A percentile compares a stretch with the other conserved stretches of the same genome.
These are phyloP conservation scores for Aphodius granarius DNA, from an alignment of 2,888 invertebrate species.

Conservation along the genomic window DNA sequence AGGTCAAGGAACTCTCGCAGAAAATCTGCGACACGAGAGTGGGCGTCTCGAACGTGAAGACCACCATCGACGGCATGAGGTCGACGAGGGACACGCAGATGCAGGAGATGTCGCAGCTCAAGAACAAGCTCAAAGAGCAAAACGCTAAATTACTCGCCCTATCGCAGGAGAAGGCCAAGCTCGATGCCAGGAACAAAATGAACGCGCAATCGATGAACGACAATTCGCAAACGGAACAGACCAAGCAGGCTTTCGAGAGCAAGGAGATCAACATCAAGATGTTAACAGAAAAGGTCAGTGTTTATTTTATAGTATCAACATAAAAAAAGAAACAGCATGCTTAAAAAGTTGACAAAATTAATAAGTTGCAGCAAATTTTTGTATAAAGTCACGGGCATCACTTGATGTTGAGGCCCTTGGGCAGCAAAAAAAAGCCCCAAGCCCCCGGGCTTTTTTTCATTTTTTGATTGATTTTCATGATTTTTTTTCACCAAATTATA, in stretches of 20 bases:
- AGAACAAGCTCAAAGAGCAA: constrained; percentile 80
- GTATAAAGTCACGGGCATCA: no score
- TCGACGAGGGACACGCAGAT: constrained; percentile 89
- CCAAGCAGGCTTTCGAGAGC: constrained; percentile 65
- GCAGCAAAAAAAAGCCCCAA: no score
- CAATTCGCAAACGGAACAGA: constrained; percentile 56
- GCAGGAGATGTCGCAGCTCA: constrained; percentile 81
- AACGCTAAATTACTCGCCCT: constrained; percentile 78
- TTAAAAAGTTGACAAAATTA: no score
- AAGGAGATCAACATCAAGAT: constrained; percentile 67
- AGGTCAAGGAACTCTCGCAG: constrained; percentile 75
- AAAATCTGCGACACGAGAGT: constrained; percentile 83
- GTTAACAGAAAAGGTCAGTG: constrained; percentile 66
- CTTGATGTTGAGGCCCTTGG: no score
- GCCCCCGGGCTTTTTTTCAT: no score
- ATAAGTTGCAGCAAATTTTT: no score
- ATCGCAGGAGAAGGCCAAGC: constrained; percentile 80
- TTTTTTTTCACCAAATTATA: no score
- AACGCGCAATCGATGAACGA: constrained; percentile 53
- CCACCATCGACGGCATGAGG: constrained; percentile 96
- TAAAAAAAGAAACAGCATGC: no score
- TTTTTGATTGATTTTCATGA: no score
- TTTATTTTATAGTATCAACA: constrained; percentile 35
- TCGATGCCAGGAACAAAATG: constrained; percentile 72
- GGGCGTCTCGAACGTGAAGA: constrained; percentile 87